Base-by-base conservation (phyloP, 1,140 invertebrate genomes). In the Reticulitermes speratus region DNA sequence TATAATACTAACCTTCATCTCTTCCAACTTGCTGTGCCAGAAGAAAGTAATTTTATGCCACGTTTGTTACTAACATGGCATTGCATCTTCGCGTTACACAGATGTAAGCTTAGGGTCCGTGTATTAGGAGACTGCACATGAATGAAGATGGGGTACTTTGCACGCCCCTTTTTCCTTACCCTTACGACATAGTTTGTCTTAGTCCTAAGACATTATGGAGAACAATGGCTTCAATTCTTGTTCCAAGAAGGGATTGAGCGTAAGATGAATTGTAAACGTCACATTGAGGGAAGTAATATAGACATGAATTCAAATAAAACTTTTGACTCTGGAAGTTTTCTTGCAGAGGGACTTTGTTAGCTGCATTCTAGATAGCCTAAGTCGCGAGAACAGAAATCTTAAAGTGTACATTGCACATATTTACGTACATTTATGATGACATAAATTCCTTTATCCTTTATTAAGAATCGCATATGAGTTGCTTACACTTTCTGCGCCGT, bases 231-330 rank as follows among this genome's bases (percentile, higher is more conserved):
- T 75, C 25, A 75, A 30, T 30, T 75, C 65, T 8, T 75, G 65
- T 75, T 30, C 65, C 6, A 75, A 75, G n/a, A 30, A 75, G 65
- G 65, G 65, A 75, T 75, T 75, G 25, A 25, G 25, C 65, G n/a
- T 75, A 75, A 65, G 65, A 75, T 11, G 65, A 75, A 75, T 75
- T 75, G 65, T 75, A 75, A 75, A 75, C n/a, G 65, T 75, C 65
- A 30, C 65, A 75, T 9, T 16, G 9, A 8, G n/a, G 16, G 25
- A 75, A n/a, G 9, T 75, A 30, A 75, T 0, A 65, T 30, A 30
- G 65, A 9, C 65, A 75, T 30, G 65, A 75, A 75, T 30, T 75
- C 65, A 75, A 25, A 75, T 30, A 75, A 75, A 30, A 75, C n/a
- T n/a, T 19, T 3, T 75, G 65, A 25, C 25, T 30, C 3, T 30